Percentiles rank a stretch among this genome's conserved stretches.
phyloP scores from a whole-genome alignment of 2,113 vertebrate species.

The Chaenocephalus aceratus region DNA sequence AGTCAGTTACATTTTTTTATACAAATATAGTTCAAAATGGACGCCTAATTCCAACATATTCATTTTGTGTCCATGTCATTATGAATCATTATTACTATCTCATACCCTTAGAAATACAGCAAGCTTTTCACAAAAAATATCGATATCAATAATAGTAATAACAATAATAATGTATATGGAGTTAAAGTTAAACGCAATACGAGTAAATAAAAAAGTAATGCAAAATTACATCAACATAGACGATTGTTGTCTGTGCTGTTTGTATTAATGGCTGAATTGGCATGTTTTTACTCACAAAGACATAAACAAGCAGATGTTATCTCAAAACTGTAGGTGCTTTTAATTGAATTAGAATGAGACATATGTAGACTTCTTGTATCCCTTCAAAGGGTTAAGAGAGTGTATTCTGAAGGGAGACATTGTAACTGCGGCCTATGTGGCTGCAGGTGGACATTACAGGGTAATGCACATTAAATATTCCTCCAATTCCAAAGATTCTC shows the following conservation, averaged over 20 bases:
- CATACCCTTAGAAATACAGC: too few species aligned
- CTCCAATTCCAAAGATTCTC: conserved; percentile 12
- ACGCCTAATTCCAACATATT: neutral
- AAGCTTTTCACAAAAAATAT: too few species aligned
- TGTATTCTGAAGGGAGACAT: neutral
- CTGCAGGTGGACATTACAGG: neutral
- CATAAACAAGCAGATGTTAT: neutral
- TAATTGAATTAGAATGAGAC: neutral
- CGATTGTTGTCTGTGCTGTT: neutral
- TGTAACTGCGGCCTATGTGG: neutral
- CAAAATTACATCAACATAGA: too few species aligned
- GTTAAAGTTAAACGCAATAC: neutral
- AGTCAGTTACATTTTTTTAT: neutral
- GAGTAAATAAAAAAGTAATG: neutral
- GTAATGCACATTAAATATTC: neutral
- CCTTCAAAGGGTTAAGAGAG: neutral
- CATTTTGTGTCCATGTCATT: too few species aligned
- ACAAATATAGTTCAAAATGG: neutral
- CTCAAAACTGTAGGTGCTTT: neutral
- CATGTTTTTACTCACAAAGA: neutral
- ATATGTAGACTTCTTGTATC: neutral
- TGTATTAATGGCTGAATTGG: neutral
- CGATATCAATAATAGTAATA: too few species aligned
- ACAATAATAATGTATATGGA: too few species aligned
- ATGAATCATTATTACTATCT: neutral